phyloP scores from a whole-genome alignment of 1,140 invertebrate genomes.

The Acromyrmex charruanus region DNA sequence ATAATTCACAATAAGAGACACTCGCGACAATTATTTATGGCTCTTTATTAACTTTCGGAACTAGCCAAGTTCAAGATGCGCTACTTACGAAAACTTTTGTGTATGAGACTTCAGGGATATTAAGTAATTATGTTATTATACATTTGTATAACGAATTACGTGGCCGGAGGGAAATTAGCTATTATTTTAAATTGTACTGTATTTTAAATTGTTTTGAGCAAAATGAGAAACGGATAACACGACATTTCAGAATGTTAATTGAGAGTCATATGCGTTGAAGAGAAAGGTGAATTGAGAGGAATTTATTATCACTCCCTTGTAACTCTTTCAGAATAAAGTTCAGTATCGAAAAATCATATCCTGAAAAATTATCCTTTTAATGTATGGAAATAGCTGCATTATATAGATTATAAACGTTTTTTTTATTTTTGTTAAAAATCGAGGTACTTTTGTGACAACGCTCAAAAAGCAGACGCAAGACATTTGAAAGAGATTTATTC shows the following conservation, averaged over 20 bases:
- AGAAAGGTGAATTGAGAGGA: neutral
- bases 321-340: neutral
- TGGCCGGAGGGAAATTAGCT: neutral
- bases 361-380: neutral
- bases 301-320: neutral
- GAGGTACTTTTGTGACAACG: neutral
- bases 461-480: conserved; percentile 7
- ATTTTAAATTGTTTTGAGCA: neutral
- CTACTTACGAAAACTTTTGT: neutral
- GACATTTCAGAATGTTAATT: neutral
- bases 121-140: neutral
- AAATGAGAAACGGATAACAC: neutral
- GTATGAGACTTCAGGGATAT: neutral
- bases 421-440: neutral
- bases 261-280: neutral
- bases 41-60: conserved; percentile 14
- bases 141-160: neutral
- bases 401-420: neutral
- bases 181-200: conserved; percentile 22
- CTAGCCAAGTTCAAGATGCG: neutral
- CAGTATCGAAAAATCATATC: neutral
- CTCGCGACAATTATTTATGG: conserved; percentile 35
- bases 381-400: conserved; percentile 10
- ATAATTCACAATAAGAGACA: conserved; percentile 8
- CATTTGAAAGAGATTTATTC: conserved; percentile 42